Evolutionary conservation across 2,797 vertebrate genomes (phyloP).

Genomic region (Lacerta agilis): DNA sequence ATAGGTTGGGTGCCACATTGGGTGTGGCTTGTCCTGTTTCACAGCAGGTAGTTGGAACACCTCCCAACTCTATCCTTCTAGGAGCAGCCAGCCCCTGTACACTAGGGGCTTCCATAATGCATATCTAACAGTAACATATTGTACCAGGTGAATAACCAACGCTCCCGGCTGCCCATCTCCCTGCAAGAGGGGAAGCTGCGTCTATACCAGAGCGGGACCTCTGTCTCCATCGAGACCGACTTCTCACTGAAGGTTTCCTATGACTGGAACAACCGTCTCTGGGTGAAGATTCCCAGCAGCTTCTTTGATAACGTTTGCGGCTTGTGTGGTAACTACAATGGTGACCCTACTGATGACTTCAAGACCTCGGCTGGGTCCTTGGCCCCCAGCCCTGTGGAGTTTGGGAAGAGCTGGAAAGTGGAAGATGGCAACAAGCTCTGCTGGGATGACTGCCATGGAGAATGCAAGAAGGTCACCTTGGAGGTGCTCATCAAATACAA

Average conservation of each 20-base stretch:
- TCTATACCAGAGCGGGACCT: constrained; percentile 72
- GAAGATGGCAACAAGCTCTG: constrained; percentile 77
- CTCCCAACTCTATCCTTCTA: neutral
- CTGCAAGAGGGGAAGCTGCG: constrained; percentile 69
- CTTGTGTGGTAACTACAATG: constrained; percentile 88
- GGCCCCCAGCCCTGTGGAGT: constrained; percentile 66
- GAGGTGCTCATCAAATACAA: constrained; percentile 68
- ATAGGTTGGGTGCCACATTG: neutral
- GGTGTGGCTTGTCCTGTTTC: neutral
- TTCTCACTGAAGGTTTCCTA: constrained; percentile 83
- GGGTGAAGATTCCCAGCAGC: constrained; percentile 79
- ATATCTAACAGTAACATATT: neutral
- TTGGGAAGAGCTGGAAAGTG: constrained; percentile 81
- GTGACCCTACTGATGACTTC: constrained; percentile 77
- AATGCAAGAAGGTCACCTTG: constrained; percentile 76
- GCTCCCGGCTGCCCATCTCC: constrained; percentile 75
- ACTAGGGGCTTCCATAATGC: neutral
- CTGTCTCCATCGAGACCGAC: constrained; percentile 73
- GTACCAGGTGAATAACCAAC: constrained; percentile 80
- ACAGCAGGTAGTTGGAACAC: neutral
- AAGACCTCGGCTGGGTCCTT: constrained; percentile 21
- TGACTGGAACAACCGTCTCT: constrained; percentile 79
- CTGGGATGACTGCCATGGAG: constrained; percentile 73
- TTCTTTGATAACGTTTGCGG: constrained; percentile 83
- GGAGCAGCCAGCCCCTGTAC: neutral